These are phyloP conservation scores for Leptinotarsa undecemlineata DNA, from an alignment of 1,140 invertebrate species.

Conservation along the genomic window DNA sequence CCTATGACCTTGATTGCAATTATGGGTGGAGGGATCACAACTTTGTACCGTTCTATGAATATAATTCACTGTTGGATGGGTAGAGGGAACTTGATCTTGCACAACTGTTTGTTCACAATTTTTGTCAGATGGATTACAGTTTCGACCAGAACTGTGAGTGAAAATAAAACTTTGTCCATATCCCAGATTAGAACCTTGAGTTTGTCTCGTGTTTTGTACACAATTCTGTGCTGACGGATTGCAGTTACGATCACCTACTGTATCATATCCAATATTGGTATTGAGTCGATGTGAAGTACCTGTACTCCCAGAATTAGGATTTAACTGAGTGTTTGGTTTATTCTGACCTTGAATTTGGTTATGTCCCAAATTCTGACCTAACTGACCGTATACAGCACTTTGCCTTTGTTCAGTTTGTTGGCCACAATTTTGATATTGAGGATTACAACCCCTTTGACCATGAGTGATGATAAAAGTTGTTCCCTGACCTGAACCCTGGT, in stretches of 20 bases:
- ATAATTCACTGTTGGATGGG: too few species aligned
- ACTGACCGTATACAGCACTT: background rate
- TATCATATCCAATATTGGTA: too few species aligned
- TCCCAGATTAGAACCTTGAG: background rate
- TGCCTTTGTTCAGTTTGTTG: background rate
- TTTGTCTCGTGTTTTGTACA: background rate
- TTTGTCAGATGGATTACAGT: conserved; percentile 18
- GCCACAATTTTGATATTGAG: conserved; percentile 17
- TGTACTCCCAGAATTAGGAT: background rate
- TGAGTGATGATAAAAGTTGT: background rate
- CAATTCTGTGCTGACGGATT: background rate
- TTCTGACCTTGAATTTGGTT: background rate
- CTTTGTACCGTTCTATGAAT: too few species aligned
- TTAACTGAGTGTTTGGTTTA: background rate
- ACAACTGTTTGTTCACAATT: conserved; percentile 25
- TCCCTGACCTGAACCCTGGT: background rate
- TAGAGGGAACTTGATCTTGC: too few species aligned
- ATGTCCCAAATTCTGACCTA: background rate
- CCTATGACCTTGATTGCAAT: too few species aligned
- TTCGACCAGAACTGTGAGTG: background rate
- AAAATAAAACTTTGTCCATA: background rate
- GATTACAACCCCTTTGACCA: conserved; percentile 18
- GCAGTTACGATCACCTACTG: background rate
- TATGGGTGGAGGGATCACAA: too few species aligned
- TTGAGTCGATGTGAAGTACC: too few species aligned